Evolutionary conservation across 2,888 invertebrate species (phyloP).

Genomic region (Drosophila suboccidentalis): DNA sequence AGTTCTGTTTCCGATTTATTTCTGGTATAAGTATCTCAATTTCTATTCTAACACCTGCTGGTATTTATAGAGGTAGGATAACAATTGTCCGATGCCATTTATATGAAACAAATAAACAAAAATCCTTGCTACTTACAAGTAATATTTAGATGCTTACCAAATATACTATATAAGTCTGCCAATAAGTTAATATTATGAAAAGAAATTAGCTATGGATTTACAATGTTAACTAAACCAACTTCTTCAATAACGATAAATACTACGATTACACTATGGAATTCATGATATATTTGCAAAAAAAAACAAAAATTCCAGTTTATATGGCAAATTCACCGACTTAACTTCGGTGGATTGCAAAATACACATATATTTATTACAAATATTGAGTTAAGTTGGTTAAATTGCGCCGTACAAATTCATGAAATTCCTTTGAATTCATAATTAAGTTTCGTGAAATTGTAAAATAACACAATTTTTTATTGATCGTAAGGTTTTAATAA

Average conservation of each 20-base stretch:
- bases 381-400: slow-evolving; percentile 10
- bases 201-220: slow-evolving; percentile 19
- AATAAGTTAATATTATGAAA: slow-evolving; percentile 23
- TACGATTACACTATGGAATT: slow-evolving; percentile 28
- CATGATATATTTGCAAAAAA: slow-evolving; percentile 3
- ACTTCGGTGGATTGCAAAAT: slow-evolving; percentile 18
- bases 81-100: slow-evolving; percentile 74
- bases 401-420: slow-evolving; percentile 1
- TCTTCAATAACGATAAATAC: slow-evolving; percentile 14
- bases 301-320: neutral
- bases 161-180: slow-evolving; percentile 23
- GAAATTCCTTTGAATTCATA: slow-evolving; percentile 3
- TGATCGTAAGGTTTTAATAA: slow-evolving; percentile 3
- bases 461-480: slow-evolving; percentile 15
- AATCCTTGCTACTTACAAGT: neutral
- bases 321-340: neutral
- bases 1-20: slow-evolving; percentile 63
- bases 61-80: slow-evolving; percentile 75
- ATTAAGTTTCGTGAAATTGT: slow-evolving; percentile 11
- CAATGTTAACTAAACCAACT: slow-evolving; percentile 15
- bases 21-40: slow-evolving; percentile 58
- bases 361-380: slow-evolving; percentile 8
- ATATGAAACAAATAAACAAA: slow-evolving; percentile 40
- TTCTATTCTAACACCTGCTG: slow-evolving; percentile 69
- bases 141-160: slow-evolving; percentile 14